These are phyloP conservation scores for Sericinus montela DNA, from an alignment of 2,888 invertebrate genomes.

Conservation along the genomic window DNA sequence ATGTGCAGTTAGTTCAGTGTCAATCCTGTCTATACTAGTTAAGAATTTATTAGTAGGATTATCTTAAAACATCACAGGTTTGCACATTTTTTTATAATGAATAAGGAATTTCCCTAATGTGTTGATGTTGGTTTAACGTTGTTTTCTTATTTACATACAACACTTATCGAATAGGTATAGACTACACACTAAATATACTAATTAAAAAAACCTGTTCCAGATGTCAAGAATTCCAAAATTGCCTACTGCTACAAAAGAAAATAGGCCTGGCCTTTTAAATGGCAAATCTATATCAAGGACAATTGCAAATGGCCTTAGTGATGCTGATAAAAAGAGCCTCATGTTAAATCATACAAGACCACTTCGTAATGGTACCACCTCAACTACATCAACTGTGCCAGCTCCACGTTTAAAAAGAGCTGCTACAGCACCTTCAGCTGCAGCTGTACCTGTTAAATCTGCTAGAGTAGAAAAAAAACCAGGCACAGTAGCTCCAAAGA, in stretches of 20 bases:
- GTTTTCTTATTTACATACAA: too few species aligned
- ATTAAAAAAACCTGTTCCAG: constrained; percentile 35
- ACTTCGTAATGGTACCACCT: constrained; percentile 30
- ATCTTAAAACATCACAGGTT: too few species aligned
- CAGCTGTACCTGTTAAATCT: constrained; percentile 44
- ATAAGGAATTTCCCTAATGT: too few species aligned
- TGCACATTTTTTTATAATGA: too few species aligned
- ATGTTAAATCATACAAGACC: constrained; percentile 65
- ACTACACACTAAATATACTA: too few species aligned
- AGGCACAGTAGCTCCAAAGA: constrained; percentile 67
- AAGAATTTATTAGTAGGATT: too few species aligned
- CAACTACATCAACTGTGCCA: constrained; percentile 33
- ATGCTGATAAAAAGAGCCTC: constrained; percentile 59
- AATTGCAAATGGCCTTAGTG: constrained; percentile 55
- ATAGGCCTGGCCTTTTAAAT: constrained; percentile 49
- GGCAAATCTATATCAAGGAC: constrained; percentile 43
- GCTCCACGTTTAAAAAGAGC: constrained; percentile 57
- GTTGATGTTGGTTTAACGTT: too few species aligned
- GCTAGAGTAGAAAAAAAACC: constrained; percentile 60
- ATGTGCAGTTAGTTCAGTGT: too few species aligned
- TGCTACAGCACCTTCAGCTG: constrained; percentile 50
- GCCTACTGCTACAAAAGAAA: constrained; percentile 58
- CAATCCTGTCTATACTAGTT: too few species aligned
- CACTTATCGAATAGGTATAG: too few species aligned
- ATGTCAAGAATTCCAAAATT: constrained; percentile 72